Conservation (phyloP, 2,888 invertebrate species). For the Creontiades dilutus region DNA sequence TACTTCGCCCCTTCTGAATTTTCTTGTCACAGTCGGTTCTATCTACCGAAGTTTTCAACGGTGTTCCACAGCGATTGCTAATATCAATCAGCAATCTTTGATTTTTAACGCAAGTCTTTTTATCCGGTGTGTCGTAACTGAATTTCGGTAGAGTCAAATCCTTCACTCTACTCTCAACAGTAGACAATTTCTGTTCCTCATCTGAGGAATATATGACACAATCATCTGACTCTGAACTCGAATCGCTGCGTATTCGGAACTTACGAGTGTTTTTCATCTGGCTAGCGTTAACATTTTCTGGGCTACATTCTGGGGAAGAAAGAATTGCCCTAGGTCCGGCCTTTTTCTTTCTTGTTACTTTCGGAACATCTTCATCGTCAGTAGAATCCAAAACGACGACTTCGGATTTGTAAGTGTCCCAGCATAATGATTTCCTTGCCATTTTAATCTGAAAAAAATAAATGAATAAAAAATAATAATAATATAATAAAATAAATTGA, state of each 20-base stretch:
- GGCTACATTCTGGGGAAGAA: slow-evolving; percentile 20
- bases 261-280: not conserved
- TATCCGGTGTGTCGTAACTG: slow-evolving; percentile 57
- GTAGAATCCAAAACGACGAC: slow-evolving; percentile 35
- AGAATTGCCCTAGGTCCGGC: not conserved
- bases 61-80: slow-evolving; percentile 47
- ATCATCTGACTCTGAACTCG: slow-evolving; percentile 48
- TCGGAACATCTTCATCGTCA: slow-evolving; percentile 48
- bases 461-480: no score
- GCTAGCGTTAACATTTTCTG: not conserved
- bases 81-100: slow-evolving; percentile 41
- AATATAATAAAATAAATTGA: no score
- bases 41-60: not conserved
- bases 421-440: slow-evolving; percentile 18
- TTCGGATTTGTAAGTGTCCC: slow-evolving; percentile 46
- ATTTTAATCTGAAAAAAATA: not conserved
- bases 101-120: slow-evolving; percentile 13
- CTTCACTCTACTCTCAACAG: not conserved
- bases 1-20: not conserved
- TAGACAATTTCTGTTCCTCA: slow-evolving; percentile 9
- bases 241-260: slow-evolving; percentile 43
- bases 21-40: not conserved
- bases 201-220: slow-evolving; percentile 53
- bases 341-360: not conserved
- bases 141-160: slow-evolving; percentile 38